phyloP scores from a whole-genome alignment of 2,797 vertebrate species.

The Babyrousa celebensis region DNA sequence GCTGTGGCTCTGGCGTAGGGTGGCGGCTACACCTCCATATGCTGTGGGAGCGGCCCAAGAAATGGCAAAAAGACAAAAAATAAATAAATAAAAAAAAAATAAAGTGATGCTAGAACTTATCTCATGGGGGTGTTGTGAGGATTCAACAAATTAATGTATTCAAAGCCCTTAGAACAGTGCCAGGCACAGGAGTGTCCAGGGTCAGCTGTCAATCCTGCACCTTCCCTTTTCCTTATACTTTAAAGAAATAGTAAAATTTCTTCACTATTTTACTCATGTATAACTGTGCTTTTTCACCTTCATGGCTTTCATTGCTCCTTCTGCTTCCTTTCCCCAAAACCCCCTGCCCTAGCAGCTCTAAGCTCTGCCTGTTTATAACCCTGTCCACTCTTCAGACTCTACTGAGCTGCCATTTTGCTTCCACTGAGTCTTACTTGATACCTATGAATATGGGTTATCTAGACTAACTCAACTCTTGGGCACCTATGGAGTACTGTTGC shows the following conservation, averaged over 20 bases:
- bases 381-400: background rate
- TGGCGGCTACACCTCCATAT: no score
- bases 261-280: background rate
- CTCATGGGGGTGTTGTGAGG: background rate
- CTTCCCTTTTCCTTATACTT: background rate
- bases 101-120: background rate
- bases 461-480: background rate
- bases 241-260: background rate
- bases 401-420: no score
- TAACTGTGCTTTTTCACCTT: conserved; percentile 5
- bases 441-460: background rate
- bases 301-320: background rate
- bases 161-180: background rate
- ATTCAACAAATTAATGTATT: background rate
- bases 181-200: background rate
- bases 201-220: background rate
- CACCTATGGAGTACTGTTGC: background rate
- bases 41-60: no score
- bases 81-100: background rate
- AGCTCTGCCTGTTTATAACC: background rate
- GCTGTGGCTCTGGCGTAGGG: no score
- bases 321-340: background rate
- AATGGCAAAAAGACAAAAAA: no score
- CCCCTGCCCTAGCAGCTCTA: background rate
- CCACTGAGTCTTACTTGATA: background rate